These are phyloP conservation scores for Anthophora plumipes DNA, from an alignment of 2,888 invertebrate species.

Conservation along the genomic window DNA sequence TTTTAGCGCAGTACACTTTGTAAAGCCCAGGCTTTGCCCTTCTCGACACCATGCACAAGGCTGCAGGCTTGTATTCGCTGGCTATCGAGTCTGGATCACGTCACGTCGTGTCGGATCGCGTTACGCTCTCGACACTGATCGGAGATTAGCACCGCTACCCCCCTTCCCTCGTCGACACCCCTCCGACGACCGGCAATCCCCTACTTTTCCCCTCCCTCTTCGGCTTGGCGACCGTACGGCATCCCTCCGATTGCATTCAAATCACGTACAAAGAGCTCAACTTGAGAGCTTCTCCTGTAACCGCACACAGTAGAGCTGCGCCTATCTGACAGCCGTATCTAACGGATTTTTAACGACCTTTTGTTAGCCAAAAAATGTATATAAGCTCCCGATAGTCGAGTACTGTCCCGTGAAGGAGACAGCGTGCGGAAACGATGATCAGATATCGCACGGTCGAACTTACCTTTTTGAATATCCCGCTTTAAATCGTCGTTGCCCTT, in stretches of 20 bases:
- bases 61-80: conserved; percentile 74
- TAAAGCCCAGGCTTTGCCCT: conserved; percentile 70
- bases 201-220: conserved; percentile 45
- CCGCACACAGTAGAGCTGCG: conserved; percentile 72
- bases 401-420: conserved; percentile 65
- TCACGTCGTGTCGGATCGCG: conserved; percentile 83
- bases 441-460: conserved; percentile 60
- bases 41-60: conserved; percentile 67
- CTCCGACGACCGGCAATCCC: conserved; percentile 31
- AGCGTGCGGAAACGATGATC: conserved; percentile 68
- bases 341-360: conserved; percentile 84
- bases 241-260: conserved; percentile 83
- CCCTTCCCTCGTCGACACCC: conserved; percentile 25
- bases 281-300: conserved; percentile 74
- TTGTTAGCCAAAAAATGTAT: conserved; percentile 77
- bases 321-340: conserved; percentile 83
- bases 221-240: conserved; percentile 54
- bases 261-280: conserved; percentile 83
- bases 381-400: conserved; percentile 71
- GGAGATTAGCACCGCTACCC: conserved; percentile 80
- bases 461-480: conserved; percentile 62
- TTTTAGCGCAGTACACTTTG: conserved; percentile 65
- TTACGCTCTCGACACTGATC: conserved; percentile 84
- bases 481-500: conserved; percentile 63
- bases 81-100: conserved; percentile 82